phyloP scores from a whole-genome alignment of 2,888 invertebrate species.

The Oithona nana region DNA sequence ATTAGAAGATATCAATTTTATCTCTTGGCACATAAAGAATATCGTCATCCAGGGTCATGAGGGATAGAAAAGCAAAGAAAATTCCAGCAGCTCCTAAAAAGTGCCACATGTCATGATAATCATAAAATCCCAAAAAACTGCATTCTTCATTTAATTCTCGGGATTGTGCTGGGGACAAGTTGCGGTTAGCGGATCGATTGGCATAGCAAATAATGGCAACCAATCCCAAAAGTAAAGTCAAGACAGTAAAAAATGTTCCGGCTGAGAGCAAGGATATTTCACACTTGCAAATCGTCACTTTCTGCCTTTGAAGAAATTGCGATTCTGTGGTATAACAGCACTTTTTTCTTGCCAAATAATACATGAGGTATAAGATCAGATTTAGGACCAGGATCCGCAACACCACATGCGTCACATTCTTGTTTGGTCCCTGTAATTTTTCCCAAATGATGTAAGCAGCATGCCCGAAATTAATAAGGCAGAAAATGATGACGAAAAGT shows the following conservation, averaged over 20 bases:
- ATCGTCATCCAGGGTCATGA: slow-evolving; percentile 13
- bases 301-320: background rate
- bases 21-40: background rate
- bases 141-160: slow-evolving; percentile 1
- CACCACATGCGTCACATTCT: slow-evolving; percentile 10
- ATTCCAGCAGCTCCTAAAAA: slow-evolving; percentile 13
- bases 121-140: slow-evolving; percentile 2
- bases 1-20: slow-evolving; percentile 13
- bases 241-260: background rate
- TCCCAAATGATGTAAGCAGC: background rate
- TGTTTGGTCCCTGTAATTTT: slow-evolving; percentile 2
- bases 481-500: slow-evolving; percentile 6
- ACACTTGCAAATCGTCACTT: background rate
- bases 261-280: background rate
- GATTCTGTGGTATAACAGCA: background rate
- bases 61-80: slow-evolving; percentile 8
- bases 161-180: slow-evolving; percentile 8
- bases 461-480: background rate
- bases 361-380: slow-evolving; percentile 2
- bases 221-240: background rate
- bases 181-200: slow-evolving; percentile 9
- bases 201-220: background rate
- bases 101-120: slow-evolving; percentile 11
- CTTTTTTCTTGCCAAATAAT: slow-evolving; percentile 7
- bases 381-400: slow-evolving; percentile 6